Evolutionary conservation across 2,888 invertebrate species (phyloP), one percentile per base, ranked within the genome.

Genomic region (Brachypalpus laphriformis): DNA sequence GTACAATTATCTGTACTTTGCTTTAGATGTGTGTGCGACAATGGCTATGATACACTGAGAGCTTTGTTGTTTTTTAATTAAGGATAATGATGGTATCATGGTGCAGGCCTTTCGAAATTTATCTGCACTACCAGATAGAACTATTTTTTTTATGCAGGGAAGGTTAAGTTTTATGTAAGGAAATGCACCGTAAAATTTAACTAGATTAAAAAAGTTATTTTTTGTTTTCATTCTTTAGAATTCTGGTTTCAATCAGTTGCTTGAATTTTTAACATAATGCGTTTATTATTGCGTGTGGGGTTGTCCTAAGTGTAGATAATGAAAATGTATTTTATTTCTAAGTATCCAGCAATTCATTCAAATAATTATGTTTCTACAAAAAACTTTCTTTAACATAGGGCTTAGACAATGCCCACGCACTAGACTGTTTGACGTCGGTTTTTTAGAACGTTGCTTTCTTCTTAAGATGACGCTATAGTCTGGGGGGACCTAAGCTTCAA

Each of bases 1-100:
- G 9, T 47, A 57, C 70, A 82, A 82, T 82, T 82, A 82, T 71
- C 65, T 51, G 2, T 57, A 49, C 75, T 65, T 56, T 40, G 61
- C 49, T 68, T 75, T 59, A 40, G 18, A 31, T 75, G 57, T 63
- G 22, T 63, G 22, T 56, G 28, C 28, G 45, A 56, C 68, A 63
- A 47, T 63, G 76, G 9, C 34, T 49, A 71, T 47, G 25, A 37
- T 71, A 47, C 56, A 40, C 14, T 51, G 8, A 11, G 25, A 31
- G 54, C 61, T 51, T 83, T 83, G 82, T 83, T 83, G 68, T 78
- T 83, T 78, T 82, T 74, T 68, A 83, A 83, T 66, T 72, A 77
- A 63, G 75, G 81, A 74, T 81, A 81, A 81, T 81, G 61, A 54
- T 74, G 68, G 66, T 56, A 56, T 72, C 31, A 72, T 42, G 49